Conservation (phyloP, 2,113 vertebrate genomes). For the Petaurus breviceps region DNA sequence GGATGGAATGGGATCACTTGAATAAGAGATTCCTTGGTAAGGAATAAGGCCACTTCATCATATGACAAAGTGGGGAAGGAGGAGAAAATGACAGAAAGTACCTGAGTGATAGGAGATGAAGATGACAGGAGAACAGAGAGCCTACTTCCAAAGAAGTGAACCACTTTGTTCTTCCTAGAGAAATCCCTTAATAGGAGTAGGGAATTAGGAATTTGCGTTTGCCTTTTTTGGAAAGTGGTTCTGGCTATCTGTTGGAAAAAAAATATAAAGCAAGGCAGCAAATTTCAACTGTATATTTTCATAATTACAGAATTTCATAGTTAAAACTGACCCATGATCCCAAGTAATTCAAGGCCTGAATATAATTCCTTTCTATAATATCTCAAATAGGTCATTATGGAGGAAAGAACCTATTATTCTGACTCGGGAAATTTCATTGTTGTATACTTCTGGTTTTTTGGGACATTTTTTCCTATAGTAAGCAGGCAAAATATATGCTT, state of each 20-base stretch:
- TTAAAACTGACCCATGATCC: background rate
- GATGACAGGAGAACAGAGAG: background rate
- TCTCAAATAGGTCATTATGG: background rate
- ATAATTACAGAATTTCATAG: background rate
- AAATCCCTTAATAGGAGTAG: background rate
- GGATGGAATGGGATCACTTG: too few species aligned
- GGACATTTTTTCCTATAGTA: background rate
- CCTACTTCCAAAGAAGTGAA: background rate
- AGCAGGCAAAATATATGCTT: background rate
- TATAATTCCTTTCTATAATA: background rate
- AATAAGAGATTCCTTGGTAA: background rate
- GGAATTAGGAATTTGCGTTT: background rate
- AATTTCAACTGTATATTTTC: background rate
- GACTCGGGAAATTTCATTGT: background rate
- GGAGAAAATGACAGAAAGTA: background rate
- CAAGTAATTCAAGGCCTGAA: background rate
- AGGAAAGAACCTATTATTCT: background rate
- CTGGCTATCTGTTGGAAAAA: background rate
- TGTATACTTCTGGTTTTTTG: background rate
- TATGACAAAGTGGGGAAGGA: background rate
- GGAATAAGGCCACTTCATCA: background rate
- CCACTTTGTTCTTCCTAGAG: slow-evolving; percentile 4
- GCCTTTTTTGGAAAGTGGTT: slow-evolving; percentile 40
- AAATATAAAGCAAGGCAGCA: slow-evolving; percentile 23
- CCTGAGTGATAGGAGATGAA: background rate